Evolutionary conservation across 2,797 vertebrate species (phyloP).

Genomic region (Prunella strophiata): DNA sequence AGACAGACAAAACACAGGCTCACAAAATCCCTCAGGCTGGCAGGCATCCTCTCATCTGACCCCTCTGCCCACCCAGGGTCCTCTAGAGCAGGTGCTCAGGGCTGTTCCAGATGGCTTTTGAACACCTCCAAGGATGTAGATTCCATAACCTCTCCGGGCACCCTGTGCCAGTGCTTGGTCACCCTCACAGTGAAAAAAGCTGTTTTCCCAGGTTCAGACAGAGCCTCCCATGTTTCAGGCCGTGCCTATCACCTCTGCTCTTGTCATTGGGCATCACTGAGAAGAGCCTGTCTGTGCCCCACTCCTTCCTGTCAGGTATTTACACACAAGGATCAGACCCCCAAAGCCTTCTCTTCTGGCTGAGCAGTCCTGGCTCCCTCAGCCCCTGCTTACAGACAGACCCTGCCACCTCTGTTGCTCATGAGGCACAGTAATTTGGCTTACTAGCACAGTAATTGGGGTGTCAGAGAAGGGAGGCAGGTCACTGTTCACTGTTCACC

Average conservation of each 20-base stretch:
- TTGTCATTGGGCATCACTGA: not conserved
- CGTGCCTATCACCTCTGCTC: not conserved
- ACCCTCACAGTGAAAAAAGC: not conserved
- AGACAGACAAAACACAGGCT: not conserved
- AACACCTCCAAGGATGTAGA: not conserved
- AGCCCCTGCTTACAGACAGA: not conserved
- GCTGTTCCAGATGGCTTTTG: not conserved
- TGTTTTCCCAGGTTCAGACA: not conserved
- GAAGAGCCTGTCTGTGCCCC: not conserved
- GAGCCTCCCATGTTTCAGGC: not conserved
- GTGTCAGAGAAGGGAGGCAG: not conserved
- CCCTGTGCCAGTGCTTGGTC: not conserved
- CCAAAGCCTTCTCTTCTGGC: not conserved
- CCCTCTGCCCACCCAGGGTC: not conserved
- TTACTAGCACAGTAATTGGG: not conserved
- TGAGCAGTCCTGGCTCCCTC: not conserved
- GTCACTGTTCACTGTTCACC: slow-evolving; percentile 46
- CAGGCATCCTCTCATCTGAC: fast-evolving
- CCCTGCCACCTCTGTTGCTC: not conserved
- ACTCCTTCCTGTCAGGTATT: not conserved
- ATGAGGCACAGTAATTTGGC: not conserved
- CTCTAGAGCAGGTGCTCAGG: not conserved
- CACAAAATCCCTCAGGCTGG: not conserved
- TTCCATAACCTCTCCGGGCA: not conserved
- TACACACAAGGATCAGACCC: not conserved